Evolutionary conservation across 2,888 invertebrate species (phyloP).

Genomic region (Tinea semifulvella): DNA sequence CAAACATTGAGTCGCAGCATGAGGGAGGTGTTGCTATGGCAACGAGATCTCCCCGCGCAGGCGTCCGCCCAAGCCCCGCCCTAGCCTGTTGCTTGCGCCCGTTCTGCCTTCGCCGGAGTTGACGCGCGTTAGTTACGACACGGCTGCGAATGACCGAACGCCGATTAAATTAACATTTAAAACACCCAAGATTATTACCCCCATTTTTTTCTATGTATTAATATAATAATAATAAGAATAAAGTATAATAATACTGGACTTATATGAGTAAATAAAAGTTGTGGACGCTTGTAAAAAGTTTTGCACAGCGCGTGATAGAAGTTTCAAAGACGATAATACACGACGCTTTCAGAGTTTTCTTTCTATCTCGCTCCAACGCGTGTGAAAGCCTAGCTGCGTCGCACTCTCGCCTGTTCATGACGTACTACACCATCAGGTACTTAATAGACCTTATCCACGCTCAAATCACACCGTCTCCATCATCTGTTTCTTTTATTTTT

Average conservation of each 20-base stretch:
- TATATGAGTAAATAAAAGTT: neutral
- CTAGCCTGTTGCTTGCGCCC: slow-evolving; percentile 57
- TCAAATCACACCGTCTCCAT: slow-evolving; percentile 13
- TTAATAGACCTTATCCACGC: slow-evolving; percentile 16
- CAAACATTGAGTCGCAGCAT: slow-evolving; percentile 39
- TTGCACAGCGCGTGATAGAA: neutral
- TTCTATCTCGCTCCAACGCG: slow-evolving; percentile 28
- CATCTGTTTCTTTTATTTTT: slow-evolving; percentile 12
- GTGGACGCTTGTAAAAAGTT: neutral
- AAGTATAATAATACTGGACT: no score
- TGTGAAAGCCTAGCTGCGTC: slow-evolving; percentile 33
- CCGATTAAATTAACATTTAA: no score
- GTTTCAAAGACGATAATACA: slow-evolving; percentile 1
- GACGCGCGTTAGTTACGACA: slow-evolving; percentile 41
- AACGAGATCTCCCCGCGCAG: slow-evolving; percentile 50
- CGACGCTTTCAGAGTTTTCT: slow-evolving; percentile 9
- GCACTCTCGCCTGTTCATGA: slow-evolving; percentile 41
- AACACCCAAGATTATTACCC: no score
- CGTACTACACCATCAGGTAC: slow-evolving; percentile 45
- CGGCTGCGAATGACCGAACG: slow-evolving; percentile 34
- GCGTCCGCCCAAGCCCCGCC: slow-evolving; percentile 44
- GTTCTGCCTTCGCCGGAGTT: slow-evolving; percentile 18
- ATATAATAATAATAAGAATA: no score
- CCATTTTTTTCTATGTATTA: no score
- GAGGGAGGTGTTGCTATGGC: slow-evolving; percentile 53